These are phyloP conservation scores for Amazona guildingii DNA, from an alignment of 2,113 vertebrate genomes.

Conservation along the genomic window DNA sequence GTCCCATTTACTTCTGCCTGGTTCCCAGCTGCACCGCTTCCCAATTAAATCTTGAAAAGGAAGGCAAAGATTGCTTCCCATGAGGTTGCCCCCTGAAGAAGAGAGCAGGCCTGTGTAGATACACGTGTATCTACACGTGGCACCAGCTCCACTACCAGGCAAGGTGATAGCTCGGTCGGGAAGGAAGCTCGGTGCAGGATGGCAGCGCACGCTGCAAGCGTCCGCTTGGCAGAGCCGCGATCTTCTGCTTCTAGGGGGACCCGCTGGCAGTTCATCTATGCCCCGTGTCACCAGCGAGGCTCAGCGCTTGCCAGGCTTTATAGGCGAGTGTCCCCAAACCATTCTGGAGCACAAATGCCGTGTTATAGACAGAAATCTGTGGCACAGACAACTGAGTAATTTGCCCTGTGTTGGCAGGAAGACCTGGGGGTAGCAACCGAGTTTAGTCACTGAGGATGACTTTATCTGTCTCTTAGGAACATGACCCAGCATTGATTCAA, in stretches of 20 bases:
- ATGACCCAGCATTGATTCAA: not conserved
- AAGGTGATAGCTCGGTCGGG: not conserved
- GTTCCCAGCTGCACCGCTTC: not conserved
- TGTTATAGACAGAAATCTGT: not conserved
- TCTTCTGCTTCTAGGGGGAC: not conserved
- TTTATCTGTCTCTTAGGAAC: not conserved
- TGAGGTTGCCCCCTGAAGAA: not conserved
- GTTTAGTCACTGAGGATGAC: not conserved
- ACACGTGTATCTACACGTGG: accelerated
- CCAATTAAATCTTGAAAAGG: not conserved
- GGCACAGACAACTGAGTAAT: not conserved
- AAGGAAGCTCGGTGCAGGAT: not conserved
- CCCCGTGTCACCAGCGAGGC: not conserved
- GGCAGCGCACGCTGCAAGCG: not conserved
- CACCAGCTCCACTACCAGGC: not conserved
- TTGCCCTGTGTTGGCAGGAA: not conserved
- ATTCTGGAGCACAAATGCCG: not conserved
- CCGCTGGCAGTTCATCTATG: not conserved
- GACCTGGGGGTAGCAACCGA: not conserved
- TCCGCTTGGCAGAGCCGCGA: not conserved
- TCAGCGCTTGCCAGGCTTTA: not conserved
- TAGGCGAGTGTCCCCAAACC: not conserved
- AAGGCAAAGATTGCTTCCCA: not conserved
- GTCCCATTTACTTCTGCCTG: not conserved
- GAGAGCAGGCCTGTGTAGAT: not conserved